Base-by-base conservation (phyloP, 2,113 vertebrate genomes). In the Heterochromis multidens region DNA sequence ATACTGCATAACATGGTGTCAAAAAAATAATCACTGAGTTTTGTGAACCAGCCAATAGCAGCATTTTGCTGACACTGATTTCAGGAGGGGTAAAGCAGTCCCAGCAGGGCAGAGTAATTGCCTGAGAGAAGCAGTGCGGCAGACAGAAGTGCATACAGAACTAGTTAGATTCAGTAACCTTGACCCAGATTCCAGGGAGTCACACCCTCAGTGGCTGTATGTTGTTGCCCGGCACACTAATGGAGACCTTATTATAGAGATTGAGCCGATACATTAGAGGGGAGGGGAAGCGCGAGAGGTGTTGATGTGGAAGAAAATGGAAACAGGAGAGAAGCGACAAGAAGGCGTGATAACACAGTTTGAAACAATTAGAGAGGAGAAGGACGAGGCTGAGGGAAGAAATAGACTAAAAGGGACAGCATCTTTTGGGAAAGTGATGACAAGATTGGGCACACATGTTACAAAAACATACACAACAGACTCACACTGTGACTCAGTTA, bases 181-280 rank as follows among this genome's bases (percentile, higher is more conserved):
- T 96, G 95, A 94, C 95, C 95, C 89, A 95, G 84, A 94, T 96
- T 94, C 62, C 83, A 77, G 84, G 81, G 80, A 61, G 90, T 77
- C 76, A 80, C 83, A 58, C 77, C 46, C 77, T 83, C 62, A 65
- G 79, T 19, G 25, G 79, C 83, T 31, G 56, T 59, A 56, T 35
- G 6, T 19, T 9, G 27, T 49, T 63, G 49, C 74, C 49, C 14
- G 19, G 86, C 84, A 86, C 59, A 21, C 88, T 89, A 86, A 93
- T 89, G 35, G 79, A 92, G 90, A 82, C 88, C 52, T 89, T 81
- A 89, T 92, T 93, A 86, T 52, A 80, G 80, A 86, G 88, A 89
- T 2, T 11, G 85, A 79, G 72, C 61, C 7, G 46, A 67, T 74
- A 2, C 76, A 61, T 86, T 43, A 56, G 61, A 25, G 21, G 59